Conservation (phyloP, 2,797 vertebrate species). For the Simalia tracyae region DNA sequence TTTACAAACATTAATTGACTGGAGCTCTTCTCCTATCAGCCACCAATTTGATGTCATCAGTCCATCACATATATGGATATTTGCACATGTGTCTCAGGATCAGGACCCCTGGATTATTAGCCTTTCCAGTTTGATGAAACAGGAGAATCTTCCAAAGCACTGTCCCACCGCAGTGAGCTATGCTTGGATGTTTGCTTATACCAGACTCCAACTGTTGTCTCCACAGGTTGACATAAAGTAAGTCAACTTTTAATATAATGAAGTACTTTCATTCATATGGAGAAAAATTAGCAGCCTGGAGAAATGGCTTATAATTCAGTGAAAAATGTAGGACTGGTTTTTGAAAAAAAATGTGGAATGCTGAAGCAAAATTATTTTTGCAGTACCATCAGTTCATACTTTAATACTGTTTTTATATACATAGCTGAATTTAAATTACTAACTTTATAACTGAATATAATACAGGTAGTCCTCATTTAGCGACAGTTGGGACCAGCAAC, state of each 20-base stretch:
- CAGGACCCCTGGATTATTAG: slow-evolving; percentile 99
- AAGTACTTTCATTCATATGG: slow-evolving; percentile 18
- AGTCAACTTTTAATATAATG: slow-evolving; percentile 57
- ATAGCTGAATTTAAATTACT: background rate
- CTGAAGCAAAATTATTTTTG: background rate
- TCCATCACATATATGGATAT: slow-evolving; percentile 98
- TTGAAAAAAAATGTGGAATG: background rate
- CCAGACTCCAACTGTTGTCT: slow-evolving; percentile 91
- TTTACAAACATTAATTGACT: slow-evolving; percentile 92
- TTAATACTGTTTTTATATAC: background rate
- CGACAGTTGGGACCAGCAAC: background rate
- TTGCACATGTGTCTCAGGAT: slow-evolving; percentile 97
- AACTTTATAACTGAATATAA: background rate
- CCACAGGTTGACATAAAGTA: slow-evolving; percentile 99
- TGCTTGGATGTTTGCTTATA: slow-evolving; percentile 97
- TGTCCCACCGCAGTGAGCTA: slow-evolving; percentile 94
- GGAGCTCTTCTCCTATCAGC: slow-evolving; percentile 98
- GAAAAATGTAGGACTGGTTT: background rate
- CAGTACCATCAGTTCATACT: background rate
- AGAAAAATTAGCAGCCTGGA: background rate
- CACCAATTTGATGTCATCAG: slow-evolving; percentile 98
- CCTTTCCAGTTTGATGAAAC: slow-evolving; percentile 96
- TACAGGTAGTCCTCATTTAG: background rate
- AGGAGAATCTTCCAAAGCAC: slow-evolving; percentile 94
- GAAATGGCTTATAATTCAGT: background rate